These are phyloP conservation scores for Hydriomena furcata DNA, from an alignment of 2,888 invertebrate species.

Conservation along the genomic window DNA sequence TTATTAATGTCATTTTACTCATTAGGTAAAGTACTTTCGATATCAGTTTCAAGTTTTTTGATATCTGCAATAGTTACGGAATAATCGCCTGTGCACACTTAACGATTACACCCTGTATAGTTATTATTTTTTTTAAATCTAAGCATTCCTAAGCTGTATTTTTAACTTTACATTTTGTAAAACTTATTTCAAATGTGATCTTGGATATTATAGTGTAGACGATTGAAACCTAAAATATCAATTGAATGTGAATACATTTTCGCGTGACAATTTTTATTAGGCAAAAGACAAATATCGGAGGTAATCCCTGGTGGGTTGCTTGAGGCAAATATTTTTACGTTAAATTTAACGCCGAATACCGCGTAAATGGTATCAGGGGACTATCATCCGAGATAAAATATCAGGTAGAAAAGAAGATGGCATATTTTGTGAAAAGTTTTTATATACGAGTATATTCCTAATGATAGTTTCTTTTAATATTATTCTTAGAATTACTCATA, in stretches of 20 bases:
- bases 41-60: too few species aligned
- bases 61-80: too few species aligned
- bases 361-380: conserved; percentile 39
- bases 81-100: too few species aligned
- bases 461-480: conserved; percentile 3
- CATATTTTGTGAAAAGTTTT: conserved; percentile 8
- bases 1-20: too few species aligned
- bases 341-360: conserved; percentile 35
- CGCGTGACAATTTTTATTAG: conserved; percentile 26
- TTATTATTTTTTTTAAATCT: too few species aligned
- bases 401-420: neutral
- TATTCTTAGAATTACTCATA: neutral
- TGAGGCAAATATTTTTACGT: conserved; percentile 33
- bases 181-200: neutral
- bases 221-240: conserved; percentile 3
- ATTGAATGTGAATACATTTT: conserved; percentile 4
- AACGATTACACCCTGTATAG: too few species aligned
- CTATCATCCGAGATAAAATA: conserved; percentile 26
- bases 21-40: too few species aligned
- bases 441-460: too few species aligned
- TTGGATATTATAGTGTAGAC: neutral
- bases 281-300: conserved; percentile 34
- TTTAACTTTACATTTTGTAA: neutral
- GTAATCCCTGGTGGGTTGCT: conserved; percentile 37
- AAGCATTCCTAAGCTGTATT: too few species aligned